Base-by-base conservation (phyloP, 2,888 invertebrate species). In the Ectobius pallidus region DNA sequence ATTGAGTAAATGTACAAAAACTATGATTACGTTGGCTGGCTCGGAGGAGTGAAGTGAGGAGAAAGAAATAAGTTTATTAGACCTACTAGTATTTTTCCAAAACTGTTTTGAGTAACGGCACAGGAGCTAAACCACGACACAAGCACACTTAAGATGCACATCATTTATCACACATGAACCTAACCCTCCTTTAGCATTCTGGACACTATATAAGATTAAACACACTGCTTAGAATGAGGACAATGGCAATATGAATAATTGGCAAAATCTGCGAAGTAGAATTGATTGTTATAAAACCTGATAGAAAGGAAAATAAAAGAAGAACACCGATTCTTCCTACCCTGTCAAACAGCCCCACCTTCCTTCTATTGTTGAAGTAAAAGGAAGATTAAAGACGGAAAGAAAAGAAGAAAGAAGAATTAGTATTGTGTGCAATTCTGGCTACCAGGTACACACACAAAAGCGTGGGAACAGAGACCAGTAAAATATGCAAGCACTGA, bases 401-500 rank as follows among this genome's bases (percentile, higher is more conserved):
- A 46, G 52, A 52, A 22, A 52, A 25, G n/a, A n/a, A n/a, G 14
- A 25, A 52, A 25, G 52, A 11, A 25, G 25, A 25, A 25, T 22
- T 25, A 7, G 30, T 30, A 58, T 58, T 44, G 44, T 65, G 11
- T 42, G 63, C 16, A 16, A n/a, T 7, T 34, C 42, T 25, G n/a
- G 63, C 65, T 65, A 46, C 65, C 65, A 65, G 65, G 65, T 65
- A 46, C 25, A 27, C 39, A 63, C n/a, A 58, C 34, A 7, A n/a
- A 16, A 27, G 70, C 70, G 70, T 70, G 70, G 70, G 70, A 70
- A 70, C n/a, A 27, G 14, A 42, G 27, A 20, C 42, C 22, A 18
- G n/a, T 70, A 61, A 70, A 70, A 58, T 70, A 70, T 70, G 70
- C 70, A 70, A 58, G 27, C 25, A 25, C 44, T 25, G 42, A 65